Base-by-base conservation (phyloP, 2,113 vertebrate genomes). In the Anas platyrhynchos region DNA sequence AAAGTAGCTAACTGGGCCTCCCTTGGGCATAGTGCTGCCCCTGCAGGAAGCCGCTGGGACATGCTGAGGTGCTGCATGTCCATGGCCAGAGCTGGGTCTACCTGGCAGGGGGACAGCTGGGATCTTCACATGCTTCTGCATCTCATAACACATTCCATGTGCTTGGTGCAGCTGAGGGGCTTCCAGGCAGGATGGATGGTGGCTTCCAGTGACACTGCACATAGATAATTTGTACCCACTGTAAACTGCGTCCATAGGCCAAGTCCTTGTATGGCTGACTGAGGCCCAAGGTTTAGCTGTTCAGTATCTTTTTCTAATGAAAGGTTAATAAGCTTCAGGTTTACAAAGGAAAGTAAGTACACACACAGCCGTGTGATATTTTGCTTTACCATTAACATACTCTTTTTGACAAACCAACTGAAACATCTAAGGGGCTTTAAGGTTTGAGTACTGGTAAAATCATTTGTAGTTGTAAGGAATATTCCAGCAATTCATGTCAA, bases 101-200 rank as follows among this genome's bases (percentile, higher is more conserved):
- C 50, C 27, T 80, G 29, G 38, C 74, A 66, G 50, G 13, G 50
- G 56, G 48, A 27, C 38, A 43, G 31, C 34, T 58, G 75, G 71
- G 69, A 22, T 32, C 59, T 4, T 43, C 27, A 4, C 0, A 1
- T 0, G 0, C 50, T 83, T 59, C 58, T 81, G 34, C 3, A 1
- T 26, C 73, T 34, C 29, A 7, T 55, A 85, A 74, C 26, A 43
- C 43, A 12, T 58, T 34, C 32, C 25, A 38, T 29, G 5, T 9
- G 15, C 48, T 50, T 38, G 74, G 46, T 38, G 36, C 65, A 80
- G 15, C 23, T 31, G 21, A 29, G 54, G 84, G 67, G 41, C 56
- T 88, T 71, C 72, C 32, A 12, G 9, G 26, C 21, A 67, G 68
- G 61, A 31, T 18, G 20, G 46, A 52, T 2, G 1, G 56, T 48